Conservation (phyloP, 2,888 invertebrate genomes). For the Aelia acuminata region DNA sequence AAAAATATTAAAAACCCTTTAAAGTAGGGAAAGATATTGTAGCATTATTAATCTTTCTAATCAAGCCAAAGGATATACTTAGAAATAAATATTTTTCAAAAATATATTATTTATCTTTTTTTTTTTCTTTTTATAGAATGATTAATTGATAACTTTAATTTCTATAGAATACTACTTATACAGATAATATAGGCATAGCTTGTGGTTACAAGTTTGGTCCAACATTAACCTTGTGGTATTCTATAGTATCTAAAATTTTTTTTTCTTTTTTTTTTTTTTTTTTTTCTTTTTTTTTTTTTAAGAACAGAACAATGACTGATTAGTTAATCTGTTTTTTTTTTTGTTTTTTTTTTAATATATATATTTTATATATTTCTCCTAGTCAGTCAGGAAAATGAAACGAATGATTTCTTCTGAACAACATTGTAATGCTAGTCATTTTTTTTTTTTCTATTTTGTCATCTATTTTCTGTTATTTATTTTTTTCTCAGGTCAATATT, state of each 20-base stretch:
- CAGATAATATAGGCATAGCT: background rate
- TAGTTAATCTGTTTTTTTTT: background rate
- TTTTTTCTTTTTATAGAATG: background rate
- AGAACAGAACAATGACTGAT: constrained; percentile 21
- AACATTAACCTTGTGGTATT: background rate
- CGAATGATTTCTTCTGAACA: constrained; percentile 1
- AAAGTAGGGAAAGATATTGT: constrained; percentile 11
- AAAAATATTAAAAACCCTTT: background rate
- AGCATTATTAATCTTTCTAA: constrained; percentile 25
- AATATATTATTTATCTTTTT: background rate
- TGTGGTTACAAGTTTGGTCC: background rate
- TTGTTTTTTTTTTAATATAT: background rate
- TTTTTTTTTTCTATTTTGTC: background rate
- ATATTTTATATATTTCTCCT: background rate
- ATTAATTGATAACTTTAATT: background rate
- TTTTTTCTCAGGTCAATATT: background rate
- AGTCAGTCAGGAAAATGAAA: constrained; percentile 19
- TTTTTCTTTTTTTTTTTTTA: background rate
- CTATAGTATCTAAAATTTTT: background rate
- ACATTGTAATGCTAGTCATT: constrained; percentile 35
- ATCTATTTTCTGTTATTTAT: background rate
- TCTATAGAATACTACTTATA: background rate
- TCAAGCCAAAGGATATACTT: constrained; percentile 32
- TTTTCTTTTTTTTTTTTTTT: too few relatives aligned
- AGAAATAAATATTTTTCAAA: constrained; percentile 23